Base-by-base conservation (phyloP, 2,888 invertebrate genomes). In the Harpalus rufipes region DNA sequence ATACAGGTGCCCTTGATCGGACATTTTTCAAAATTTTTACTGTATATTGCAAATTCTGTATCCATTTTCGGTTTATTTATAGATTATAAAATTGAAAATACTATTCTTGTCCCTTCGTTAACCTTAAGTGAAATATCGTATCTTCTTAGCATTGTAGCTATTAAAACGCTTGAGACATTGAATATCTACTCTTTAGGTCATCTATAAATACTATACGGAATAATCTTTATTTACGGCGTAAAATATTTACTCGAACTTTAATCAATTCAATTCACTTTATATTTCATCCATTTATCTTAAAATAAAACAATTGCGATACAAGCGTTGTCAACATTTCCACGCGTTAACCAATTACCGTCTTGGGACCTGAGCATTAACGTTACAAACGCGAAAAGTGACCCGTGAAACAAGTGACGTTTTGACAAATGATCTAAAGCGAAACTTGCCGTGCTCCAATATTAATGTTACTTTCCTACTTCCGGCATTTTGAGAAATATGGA, bases 301-400 rank as follows among this genome's bases (percentile, higher is more conserved):
- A 74, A 74, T 44, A 74, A 74, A 74, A 44, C 72, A 74, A 74
- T 44, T 74, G 8, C 10, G 72, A 44, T 14, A 14, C 68, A 44
- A 18, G 41, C 18, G 44, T 41, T 74, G 72, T 74, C 18, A 44
- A 74, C 41, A 18, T 44, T 74, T 68, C 16, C 41, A 7, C 44
- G 72, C 18, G 41, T 74, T 44, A 74, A 74, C 72, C 72, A 74
- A 74, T 74, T 74, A 74, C 72, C 72, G 44, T 44, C 72, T 74
- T 74, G 72, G 72, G 72, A 74, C 41, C 44, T 10, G 51, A 21
- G 44, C 44, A 74, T 74, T 74, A 74, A 74, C 16, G 41, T 74
- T 44, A 72, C 72, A 74, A 74, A 44, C 72, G 44, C 72, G 72
- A 74, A 74, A 74, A 74, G 72, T 74, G 72, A 44, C 72, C 51